These are phyloP conservation scores for Gallinago solitaria DNA, from an alignment of 2,797 vertebrate genomes.

Conservation along the genomic window DNA sequence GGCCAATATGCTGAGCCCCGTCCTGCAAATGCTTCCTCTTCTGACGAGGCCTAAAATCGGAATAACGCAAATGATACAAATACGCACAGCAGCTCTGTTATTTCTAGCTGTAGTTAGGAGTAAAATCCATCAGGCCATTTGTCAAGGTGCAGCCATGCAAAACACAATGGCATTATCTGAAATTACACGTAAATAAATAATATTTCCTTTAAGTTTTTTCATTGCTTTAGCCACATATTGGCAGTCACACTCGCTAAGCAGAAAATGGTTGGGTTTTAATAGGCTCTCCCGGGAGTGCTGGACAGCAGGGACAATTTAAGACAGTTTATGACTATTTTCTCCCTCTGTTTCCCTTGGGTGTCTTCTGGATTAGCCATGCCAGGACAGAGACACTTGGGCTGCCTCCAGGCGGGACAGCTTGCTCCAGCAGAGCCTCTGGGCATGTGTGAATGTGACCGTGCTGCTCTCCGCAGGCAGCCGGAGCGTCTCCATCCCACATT, in stretches of 20 bases:
- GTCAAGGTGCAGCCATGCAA: slow-evolving; percentile 28
- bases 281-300: background rate
- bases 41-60: background rate
- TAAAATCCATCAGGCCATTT: slow-evolving; percentile 9
- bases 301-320: background rate
- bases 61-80: background rate
- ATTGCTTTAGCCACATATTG: background rate
- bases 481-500: slow-evolving; percentile 46
- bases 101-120: slow-evolving; percentile 10
- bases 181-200: slow-evolving; percentile 9
- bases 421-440: slow-evolving; percentile 12
- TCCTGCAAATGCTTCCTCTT: background rate
- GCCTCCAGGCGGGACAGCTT: slow-evolving; percentile 36
- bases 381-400: slow-evolving; percentile 22
- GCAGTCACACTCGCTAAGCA: background rate
- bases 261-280: background rate
- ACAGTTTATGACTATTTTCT: slow-evolving; percentile 24
- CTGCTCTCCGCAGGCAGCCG: slow-evolving; percentile 59
- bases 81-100: background rate
- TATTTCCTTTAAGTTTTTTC: background rate
- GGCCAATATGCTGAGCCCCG: background rate
- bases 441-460: background rate
- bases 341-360: slow-evolving; percentile 33
- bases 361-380: background rate
- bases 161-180: background rate